Conservation (phyloP, 2,888 invertebrate species). For the Masnerella sp. region DNA sequence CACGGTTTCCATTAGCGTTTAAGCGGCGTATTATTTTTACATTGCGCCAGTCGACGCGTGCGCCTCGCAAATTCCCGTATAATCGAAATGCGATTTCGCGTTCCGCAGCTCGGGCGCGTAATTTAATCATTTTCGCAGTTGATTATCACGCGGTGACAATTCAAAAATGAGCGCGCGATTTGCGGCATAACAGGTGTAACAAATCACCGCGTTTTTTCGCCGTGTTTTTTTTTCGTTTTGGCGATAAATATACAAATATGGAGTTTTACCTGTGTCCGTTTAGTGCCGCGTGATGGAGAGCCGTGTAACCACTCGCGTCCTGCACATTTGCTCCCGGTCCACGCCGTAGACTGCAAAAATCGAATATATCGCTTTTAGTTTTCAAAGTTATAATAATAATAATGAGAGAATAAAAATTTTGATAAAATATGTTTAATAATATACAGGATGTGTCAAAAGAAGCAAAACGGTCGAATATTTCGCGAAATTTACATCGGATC, state of each 20-base stretch:
- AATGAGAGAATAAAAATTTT: too few species aligned
- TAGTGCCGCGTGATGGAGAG: conserved; percentile 95
- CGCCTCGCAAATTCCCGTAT: conserved; percentile 17
- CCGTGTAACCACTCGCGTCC: conserved; percentile 95
- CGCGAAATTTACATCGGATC: too few species aligned
- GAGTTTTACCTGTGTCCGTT: conserved; percentile 90
- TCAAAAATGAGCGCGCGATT: too few species aligned
- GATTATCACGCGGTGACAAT: conserved; percentile 21
- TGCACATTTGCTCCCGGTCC: conserved; percentile 95
- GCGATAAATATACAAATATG: conserved; percentile 62
- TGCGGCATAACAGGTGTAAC: background rate
- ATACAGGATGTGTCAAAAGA: too few species aligned
- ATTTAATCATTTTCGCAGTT: conserved; percentile 34
- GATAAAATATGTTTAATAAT: too few species aligned
- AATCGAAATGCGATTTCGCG: conserved; percentile 30
- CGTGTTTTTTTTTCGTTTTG: conserved; percentile 10
- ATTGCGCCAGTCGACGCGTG: conserved; percentile 16
- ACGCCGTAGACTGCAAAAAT: conserved; percentile 85
- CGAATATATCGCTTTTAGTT: background rate
- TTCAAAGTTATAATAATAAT: too few species aligned
- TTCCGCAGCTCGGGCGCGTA: conserved; percentile 20
- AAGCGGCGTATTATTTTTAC: conserved; percentile 54
- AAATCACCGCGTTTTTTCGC: background rate
- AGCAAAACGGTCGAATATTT: too few species aligned
- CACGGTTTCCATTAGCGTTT: conserved; percentile 49